Percentiles rank a stretch among this genome's conserved stretches.
These are phyloP conservation scores for Delphinus delphis DNA, from an alignment of 2,113 vertebrate genomes.

Conservation along the genomic window DNA sequence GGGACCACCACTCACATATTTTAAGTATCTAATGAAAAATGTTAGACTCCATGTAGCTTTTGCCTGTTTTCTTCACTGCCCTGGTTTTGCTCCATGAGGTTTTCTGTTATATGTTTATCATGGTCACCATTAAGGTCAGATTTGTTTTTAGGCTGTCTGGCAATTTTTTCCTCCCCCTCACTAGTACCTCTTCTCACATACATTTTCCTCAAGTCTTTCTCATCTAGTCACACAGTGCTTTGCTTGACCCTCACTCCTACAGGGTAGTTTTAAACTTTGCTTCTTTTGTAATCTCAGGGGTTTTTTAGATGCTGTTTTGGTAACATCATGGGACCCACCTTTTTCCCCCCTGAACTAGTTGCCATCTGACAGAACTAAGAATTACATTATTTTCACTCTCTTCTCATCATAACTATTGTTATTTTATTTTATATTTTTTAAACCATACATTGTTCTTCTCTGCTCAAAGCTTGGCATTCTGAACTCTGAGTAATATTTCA, in stretches of 20 bases:
- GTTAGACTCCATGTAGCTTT: background rate
- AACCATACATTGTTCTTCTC: conserved; percentile 60
- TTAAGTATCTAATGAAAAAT: background rate
- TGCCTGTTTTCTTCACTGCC: background rate
- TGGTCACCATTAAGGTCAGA: background rate
- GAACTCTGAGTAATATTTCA: conserved; percentile 63
- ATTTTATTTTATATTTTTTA: conserved; percentile 43
- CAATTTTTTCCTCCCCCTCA: background rate
- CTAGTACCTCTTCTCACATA: background rate
- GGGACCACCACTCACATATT: background rate
- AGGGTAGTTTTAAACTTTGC: conserved; percentile 47
- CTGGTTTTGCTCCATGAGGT: background rate
- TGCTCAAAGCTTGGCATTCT: conserved; percentile 53
- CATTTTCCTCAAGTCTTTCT: conserved; percentile 44
- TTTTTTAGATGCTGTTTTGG: conserved; percentile 45
- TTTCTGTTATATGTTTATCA: background rate
- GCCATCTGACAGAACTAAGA: conserved; percentile 7
- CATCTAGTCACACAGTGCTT: conserved; percentile 44
- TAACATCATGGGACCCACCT: conserved; percentile 27
- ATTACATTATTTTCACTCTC: conserved; percentile 51
- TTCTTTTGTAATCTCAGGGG: conserved; percentile 35
- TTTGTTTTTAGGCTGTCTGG: conserved; percentile 60
- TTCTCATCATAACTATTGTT: conserved; percentile 63
- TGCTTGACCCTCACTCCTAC: conserved; percentile 41
- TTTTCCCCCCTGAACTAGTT: background rate